phyloP scores from a whole-genome alignment of 2,113 vertebrate genomes.

The Semnornis frantzii region DNA sequence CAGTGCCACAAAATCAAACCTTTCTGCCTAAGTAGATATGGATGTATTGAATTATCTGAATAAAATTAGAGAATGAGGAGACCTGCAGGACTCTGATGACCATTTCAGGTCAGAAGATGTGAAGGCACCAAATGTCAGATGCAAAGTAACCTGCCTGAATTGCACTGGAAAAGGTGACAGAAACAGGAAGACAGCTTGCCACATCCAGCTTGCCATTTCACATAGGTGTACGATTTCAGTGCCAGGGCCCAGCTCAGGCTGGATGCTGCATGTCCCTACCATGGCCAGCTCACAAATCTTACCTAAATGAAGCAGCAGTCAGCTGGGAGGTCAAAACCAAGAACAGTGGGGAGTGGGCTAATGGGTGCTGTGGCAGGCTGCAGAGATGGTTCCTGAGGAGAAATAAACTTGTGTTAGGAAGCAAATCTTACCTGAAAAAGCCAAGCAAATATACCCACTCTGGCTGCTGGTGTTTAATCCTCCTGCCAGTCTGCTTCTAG shows the following conservation, averaged over 20 bases:
- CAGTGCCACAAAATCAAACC: neutral
- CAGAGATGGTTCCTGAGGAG: neutral
- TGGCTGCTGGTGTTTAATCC: neutral
- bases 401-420: neutral
- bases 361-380: neutral
- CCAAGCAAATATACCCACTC: neutral
- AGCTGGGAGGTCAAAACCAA: neutral
- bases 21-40: neutral
- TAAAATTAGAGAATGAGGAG: neutral
- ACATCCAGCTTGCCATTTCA: neutral
- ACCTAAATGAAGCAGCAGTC: neutral
- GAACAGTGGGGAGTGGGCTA: neutral
- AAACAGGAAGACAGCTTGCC: neutral
- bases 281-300: fast-evolving
- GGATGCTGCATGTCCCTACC: neutral
- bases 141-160: neutral
- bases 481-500: neutral
- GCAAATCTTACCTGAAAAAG: neutral
- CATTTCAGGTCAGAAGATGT: neutral
- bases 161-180: neutral
- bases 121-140: neutral
- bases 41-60: neutral
- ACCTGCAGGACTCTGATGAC: neutral
- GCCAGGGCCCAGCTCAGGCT: neutral
- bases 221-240: neutral